A percentile compares a stretch with the other conserved stretches of the same genome.
Evolutionary conservation across 2,797 vertebrate species (phyloP).

Genomic region (Hyperoplus immaculatus): DNA sequence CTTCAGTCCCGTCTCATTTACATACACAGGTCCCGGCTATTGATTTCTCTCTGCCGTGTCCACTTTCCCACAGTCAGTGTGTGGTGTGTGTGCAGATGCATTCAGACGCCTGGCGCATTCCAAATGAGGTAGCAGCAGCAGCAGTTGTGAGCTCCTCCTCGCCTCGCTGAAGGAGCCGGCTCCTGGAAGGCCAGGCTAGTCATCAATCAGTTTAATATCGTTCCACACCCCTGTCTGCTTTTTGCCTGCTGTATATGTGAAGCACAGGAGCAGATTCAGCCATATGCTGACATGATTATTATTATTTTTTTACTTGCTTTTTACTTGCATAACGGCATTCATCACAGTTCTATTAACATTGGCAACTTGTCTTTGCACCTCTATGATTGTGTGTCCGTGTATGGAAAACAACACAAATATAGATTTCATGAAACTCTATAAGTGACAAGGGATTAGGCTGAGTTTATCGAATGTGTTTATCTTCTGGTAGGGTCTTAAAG

Average conservation of each 20-base stretch:
- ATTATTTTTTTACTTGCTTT: no score
- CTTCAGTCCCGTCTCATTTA: conserved; percentile 59
- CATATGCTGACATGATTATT: no score
- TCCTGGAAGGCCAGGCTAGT: conserved; percentile 31
- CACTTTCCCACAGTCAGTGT: conserved; percentile 35
- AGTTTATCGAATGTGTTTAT: conserved; percentile 7
- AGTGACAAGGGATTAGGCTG: not conserved
- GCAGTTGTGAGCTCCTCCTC: conserved; percentile 55
- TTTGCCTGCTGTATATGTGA: conserved; percentile 9
- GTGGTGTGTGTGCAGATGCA: conserved; percentile 52
- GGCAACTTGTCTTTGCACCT: not conserved
- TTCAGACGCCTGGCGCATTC: conserved; percentile 71
- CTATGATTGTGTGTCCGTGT: not conserved
- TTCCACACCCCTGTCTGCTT: conserved; percentile 22
- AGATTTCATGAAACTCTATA: not conserved
- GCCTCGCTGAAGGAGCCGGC: conserved; percentile 38
- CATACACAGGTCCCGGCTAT: conserved; percentile 64
- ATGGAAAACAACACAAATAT: not conserved
- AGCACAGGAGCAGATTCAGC: conserved; percentile 8
- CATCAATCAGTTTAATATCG: conserved; percentile 7
- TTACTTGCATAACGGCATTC: not conserved
- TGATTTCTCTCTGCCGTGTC: conserved; percentile 67
- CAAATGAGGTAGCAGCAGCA: conserved; percentile 55
- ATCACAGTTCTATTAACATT: not conserved
- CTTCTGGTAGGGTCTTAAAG: not conserved